These are phyloP conservation scores for Chaetops frenatus DNA, from an alignment of 2,113 vertebrate species.

Conservation along the genomic window DNA sequence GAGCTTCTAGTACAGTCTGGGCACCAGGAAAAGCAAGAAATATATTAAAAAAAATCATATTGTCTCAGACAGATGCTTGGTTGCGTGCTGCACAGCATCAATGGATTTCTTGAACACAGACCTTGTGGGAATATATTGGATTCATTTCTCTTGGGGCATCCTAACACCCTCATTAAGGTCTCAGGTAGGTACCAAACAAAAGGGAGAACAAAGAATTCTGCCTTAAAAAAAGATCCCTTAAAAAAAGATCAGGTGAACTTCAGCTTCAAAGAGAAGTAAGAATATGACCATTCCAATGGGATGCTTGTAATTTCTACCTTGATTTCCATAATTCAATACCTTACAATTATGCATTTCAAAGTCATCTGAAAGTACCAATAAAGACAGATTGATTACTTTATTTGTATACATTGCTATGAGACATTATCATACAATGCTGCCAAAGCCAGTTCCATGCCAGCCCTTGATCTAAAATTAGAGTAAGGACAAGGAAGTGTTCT, in stretches of 20 bases:
- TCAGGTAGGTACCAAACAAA: neutral
- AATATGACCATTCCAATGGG: neutral
- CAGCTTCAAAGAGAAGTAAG: neutral
- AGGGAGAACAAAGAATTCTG: neutral
- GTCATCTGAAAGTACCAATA: slow-evolving; percentile 27
- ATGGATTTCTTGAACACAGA: neutral
- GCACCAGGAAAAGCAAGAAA: neutral
- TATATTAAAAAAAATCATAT: neutral
- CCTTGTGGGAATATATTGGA: neutral
- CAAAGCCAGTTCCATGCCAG: slow-evolving; percentile 25
- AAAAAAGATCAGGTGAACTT: neutral
- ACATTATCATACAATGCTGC: neutral
- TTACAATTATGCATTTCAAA: neutral
- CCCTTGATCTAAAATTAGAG: slow-evolving; percentile 49
- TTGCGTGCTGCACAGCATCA: neutral
- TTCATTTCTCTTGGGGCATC: neutral
- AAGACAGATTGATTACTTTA: slow-evolving; percentile 36
- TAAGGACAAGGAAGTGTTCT: slow-evolving; percentile 21
- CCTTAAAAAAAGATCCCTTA: neutral
- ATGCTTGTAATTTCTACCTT: neutral
- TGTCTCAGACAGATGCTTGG: neutral
- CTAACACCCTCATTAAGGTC: neutral
- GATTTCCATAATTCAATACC: slow-evolving; percentile 2
- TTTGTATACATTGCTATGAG: neutral
- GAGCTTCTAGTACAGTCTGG: neutral